Percentiles rank a stretch among this genome's conserved stretches.
Evolutionary conservation across 1,140 invertebrate genomes (phyloP).

Genomic region (Cotesia vestalis): DNA sequence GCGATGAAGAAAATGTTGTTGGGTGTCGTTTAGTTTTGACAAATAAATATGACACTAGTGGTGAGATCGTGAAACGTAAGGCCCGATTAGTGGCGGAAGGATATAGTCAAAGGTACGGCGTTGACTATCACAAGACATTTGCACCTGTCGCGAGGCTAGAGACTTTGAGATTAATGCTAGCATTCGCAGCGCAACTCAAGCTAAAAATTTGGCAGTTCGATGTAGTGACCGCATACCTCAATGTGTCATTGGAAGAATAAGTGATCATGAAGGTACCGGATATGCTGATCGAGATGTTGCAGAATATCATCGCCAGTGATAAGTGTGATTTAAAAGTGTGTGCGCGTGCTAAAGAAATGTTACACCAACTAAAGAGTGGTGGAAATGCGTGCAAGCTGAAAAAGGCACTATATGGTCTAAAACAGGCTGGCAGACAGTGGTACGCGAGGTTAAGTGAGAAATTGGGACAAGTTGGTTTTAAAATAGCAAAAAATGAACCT

Average conservation of each 20-base stretch:
- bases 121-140: conserved; percentile 48
- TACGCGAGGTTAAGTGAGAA: conserved; percentile 37
- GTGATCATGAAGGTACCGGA: conserved; percentile 42
- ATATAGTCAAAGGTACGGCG: conserved; percentile 43
- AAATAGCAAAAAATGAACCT: conserved; percentile 32
- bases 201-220: conserved; percentile 44
- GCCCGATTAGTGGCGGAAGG: conserved; percentile 24
- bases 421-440: conserved; percentile 48
- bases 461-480: conserved; percentile 31
- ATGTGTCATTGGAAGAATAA: conserved; percentile 50
- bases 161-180: conserved; percentile 42
- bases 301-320: conserved; percentile 24
- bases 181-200: conserved; percentile 40
- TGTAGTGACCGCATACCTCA: conserved; percentile 54
- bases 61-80: conserved; percentile 4
- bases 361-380: conserved; percentile 29
- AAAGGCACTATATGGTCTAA: conserved; percentile 51
- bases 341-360: conserved; percentile 28
- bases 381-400: conserved; percentile 40
- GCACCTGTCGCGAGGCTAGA: conserved; percentile 38
- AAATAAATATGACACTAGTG: conserved; percentile 15
- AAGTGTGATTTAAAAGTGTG: conserved; percentile 3
- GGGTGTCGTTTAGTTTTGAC: conserved; percentile 7
- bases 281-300: conserved; percentile 21
- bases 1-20: background rate